Conservation (phyloP, 2,113 vertebrate genomes). For the Macquaria australasica region DNA sequence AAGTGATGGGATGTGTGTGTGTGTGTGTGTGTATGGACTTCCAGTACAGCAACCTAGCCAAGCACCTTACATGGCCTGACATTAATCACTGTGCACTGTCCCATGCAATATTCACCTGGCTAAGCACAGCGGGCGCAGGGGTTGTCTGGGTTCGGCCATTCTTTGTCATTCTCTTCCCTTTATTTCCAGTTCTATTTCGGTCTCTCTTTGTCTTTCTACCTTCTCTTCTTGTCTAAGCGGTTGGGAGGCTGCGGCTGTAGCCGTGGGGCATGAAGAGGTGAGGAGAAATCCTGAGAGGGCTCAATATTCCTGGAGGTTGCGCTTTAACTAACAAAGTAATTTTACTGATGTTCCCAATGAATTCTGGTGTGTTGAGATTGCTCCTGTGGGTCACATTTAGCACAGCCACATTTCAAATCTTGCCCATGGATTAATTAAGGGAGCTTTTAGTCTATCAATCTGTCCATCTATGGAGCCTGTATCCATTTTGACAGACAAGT, state of each 20-base stretch:
- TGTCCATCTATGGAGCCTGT: neutral
- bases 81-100: slow-evolving; percentile 77
- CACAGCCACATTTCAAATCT: neutral
- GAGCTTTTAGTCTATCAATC: neutral
- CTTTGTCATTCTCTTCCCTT: slow-evolving; percentile 50
- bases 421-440: neutral
- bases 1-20: slow-evolving; percentile 52
- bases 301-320: slow-evolving; percentile 37
- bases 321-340: slow-evolving; percentile 4
- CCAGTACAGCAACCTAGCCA: slow-evolving; percentile 40
- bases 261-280: neutral
- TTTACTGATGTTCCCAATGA: slow-evolving; percentile 7
- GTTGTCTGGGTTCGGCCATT: slow-evolving; percentile 48
- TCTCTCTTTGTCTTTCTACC: slow-evolving; percentile 23
- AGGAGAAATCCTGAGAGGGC: slow-evolving; percentile 33
- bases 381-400: slow-evolving; percentile 19
- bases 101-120: slow-evolving; percentile 75
- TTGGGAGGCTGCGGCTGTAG: slow-evolving; percentile 3
- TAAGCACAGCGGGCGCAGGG: slow-evolving; percentile 62
- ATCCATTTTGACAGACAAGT: slow-evolving; percentile 20
- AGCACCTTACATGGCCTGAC: slow-evolving; percentile 72
- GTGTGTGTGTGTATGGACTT: slow-evolving; percentile 30
- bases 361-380: slow-evolving; percentile 9
- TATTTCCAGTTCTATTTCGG: slow-evolving; percentile 56
- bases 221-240: slow-evolving; percentile 9